Base-by-base conservation (phyloP, 1,140 invertebrate genomes). In the Vanessa atalanta region DNA sequence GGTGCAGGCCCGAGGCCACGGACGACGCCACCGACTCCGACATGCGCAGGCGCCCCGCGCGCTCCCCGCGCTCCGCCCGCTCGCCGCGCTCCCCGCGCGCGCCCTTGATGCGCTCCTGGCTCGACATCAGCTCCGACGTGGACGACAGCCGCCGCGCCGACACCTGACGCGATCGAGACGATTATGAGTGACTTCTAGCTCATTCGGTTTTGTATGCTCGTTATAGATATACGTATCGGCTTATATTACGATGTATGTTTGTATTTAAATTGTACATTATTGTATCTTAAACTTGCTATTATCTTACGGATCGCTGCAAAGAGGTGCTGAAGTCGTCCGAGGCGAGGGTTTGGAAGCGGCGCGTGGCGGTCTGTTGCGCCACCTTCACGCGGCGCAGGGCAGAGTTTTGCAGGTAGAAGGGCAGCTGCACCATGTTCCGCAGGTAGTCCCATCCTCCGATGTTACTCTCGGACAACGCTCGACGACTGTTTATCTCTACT, bases 331-430 rank as follows among this genome's bases (percentile, higher is more conserved):
- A 88, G 74, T 93, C 93, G 53, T 93, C 93, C 14, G 83, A 78
- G 14, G 79, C 96, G 78, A 79, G 95, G 84, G 64, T 95, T 89
- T 84, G 94, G 94, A 48, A 95, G 94, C 75, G 94, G 88, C 78
- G 90, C 43, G 95, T 85, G 12, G 96, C 95, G 1, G 96, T 96
- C 86, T 97, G 96, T 89, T 98, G 97, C 0, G 97, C 97, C 26
- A 96, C 93, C 88, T 97, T 97, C 0, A 98, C 97, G 81, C 97
- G 96, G 0, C 98, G 94, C 61, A 99, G 89, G 9, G 98, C 98
- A 16, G 98, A 98, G 92, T 99, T 99, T 94, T 99, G 99, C 15
- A 99, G 94, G 91, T 98, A 99, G 93, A 99, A 99, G 0, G 99
- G 99, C 75, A 99, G 93, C 88, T 99, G 99, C 2, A 99, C 98